Conservation (phyloP, 1,140 invertebrate genomes). For the Steinernema feltiae region DNA sequence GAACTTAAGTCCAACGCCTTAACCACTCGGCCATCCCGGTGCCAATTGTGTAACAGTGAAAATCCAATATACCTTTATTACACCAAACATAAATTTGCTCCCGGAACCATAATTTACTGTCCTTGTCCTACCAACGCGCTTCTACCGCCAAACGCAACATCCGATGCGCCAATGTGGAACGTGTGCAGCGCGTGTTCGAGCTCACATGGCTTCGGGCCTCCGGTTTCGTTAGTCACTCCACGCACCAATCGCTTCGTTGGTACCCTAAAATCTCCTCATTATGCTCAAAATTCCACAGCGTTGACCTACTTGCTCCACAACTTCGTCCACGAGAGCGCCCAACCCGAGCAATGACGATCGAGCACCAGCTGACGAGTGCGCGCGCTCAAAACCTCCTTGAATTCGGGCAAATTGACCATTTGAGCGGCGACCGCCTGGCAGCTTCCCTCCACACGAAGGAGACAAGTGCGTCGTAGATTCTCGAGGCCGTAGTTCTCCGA, state of each 20-base stretch:
- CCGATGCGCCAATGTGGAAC: background rate
- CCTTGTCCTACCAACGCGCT: background rate
- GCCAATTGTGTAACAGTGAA: too few species aligned
- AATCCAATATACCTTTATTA: too few species aligned
- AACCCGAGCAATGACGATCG: background rate
- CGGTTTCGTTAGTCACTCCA: background rate
- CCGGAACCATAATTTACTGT: background rate
- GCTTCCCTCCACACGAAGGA: constrained; percentile 17
- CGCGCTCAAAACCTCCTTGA: background rate
- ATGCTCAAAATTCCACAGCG: background rate
- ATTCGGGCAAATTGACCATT: background rate
- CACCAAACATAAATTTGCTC: too few species aligned
- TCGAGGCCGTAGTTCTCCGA: constrained; percentile 8
- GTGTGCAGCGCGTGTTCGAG: constrained; percentile 2
- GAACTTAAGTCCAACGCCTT: constrained; percentile 43
- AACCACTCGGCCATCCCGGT: constrained; percentile 37
- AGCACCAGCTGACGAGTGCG: background rate
- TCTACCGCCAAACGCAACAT: background rate
- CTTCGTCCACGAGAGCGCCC: constrained; percentile 1
- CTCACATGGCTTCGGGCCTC: background rate
- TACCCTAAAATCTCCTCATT: background rate
- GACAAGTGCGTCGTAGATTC: constrained; percentile 4
- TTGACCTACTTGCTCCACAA: constrained; percentile 5
- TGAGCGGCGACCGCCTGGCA: background rate
- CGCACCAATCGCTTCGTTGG: background rate